Evolutionary conservation across 2,888 invertebrate genomes (phyloP).

Genomic region (Scaptomyza polygonia): DNA sequence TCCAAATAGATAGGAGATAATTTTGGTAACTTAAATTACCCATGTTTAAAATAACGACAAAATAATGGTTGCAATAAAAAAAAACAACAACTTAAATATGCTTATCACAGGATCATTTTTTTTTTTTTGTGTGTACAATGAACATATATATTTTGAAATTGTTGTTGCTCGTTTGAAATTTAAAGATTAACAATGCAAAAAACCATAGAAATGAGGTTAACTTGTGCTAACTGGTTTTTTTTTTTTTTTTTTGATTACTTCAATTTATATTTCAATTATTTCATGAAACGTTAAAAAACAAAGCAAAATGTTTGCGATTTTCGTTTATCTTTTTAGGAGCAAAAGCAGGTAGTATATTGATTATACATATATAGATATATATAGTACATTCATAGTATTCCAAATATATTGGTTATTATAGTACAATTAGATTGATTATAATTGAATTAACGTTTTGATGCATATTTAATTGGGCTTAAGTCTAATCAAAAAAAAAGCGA

Average conservation of each 20-base stretch:
- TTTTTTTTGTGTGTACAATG: slow-evolving; percentile 47
- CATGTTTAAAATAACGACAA: neutral
- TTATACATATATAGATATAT: slow-evolving; percentile 6
- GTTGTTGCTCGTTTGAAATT: slow-evolving; percentile 4
- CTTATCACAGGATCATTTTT: slow-evolving; percentile 68
- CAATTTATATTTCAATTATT: slow-evolving; percentile 59
- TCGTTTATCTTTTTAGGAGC: slow-evolving; percentile 26
- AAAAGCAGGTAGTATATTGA: slow-evolving; percentile 30
- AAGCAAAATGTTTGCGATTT: slow-evolving; percentile 22
- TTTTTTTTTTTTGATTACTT: slow-evolving; percentile 21
- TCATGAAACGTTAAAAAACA: slow-evolving; percentile 55
- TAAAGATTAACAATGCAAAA: neutral
- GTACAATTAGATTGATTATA: slow-evolving; percentile 10
- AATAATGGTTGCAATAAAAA: neutral
- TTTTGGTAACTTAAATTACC: slow-evolving; percentile 3
- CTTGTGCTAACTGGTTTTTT: neutral
- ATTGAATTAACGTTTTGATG: slow-evolving; percentile 23
- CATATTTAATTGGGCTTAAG: slow-evolving; percentile 37
- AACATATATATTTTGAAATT: slow-evolving; percentile 27
- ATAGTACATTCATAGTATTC: neutral
- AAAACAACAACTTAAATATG: slow-evolving; percentile 60
- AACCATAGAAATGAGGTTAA: neutral
- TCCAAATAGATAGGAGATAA: slow-evolving; percentile 13
- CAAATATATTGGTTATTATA: slow-evolving; percentile 6
- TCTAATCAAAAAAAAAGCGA: slow-evolving; percentile 7